A percentile compares a stretch with the other conserved stretches of the same genome.
Conservation (phyloP, 2,888 invertebrate species). For the Tetanocera ferruginea region DNA sequence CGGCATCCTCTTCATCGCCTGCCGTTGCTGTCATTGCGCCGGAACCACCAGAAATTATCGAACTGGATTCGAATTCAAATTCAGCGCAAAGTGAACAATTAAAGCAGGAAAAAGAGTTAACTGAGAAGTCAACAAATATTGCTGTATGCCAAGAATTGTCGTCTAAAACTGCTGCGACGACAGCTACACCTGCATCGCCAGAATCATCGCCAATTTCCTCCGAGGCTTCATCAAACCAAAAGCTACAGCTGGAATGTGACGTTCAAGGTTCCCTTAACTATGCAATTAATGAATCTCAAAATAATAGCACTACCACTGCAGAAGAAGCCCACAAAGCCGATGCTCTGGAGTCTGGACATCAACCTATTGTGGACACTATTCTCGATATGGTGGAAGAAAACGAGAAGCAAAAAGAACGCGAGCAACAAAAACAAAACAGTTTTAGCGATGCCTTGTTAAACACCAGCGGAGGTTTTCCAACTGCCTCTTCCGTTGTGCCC, state of each 20-base stretch:
- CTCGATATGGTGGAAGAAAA: slow-evolving; percentile 65
- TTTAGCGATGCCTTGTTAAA: slow-evolving; percentile 47
- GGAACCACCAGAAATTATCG: slow-evolving; percentile 66
- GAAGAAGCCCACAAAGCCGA: slow-evolving; percentile 33
- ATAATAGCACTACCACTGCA: background rate
- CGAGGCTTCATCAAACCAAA: slow-evolving; percentile 31
- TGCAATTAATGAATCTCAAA: slow-evolving; percentile 44
- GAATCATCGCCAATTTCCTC: slow-evolving; percentile 42
- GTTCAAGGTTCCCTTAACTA: slow-evolving; percentile 26
- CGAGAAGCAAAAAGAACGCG: slow-evolving; percentile 49
- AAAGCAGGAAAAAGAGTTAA: slow-evolving; percentile 41
- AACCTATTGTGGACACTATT: slow-evolving; percentile 64
- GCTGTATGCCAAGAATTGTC: slow-evolving; percentile 1
- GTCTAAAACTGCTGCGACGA: background rate
- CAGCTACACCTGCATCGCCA: slow-evolving; percentile 40
- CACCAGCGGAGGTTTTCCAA: slow-evolving; percentile 28
- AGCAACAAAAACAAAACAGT: slow-evolving; percentile 40
- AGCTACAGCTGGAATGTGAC: slow-evolving; percentile 15
- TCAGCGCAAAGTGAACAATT: slow-evolving; percentile 50
- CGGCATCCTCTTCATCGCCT: slow-evolving; percentile 62
- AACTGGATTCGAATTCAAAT: slow-evolving; percentile 66
- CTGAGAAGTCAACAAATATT: slow-evolving; percentile 21
- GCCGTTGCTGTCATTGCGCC: slow-evolving; percentile 60
- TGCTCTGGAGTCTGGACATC: slow-evolving; percentile 50
- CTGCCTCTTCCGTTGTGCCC: slow-evolving; percentile 49